phyloP scores from a whole-genome alignment of 2,797 vertebrate species.

The Myotis pilosus region DNA sequence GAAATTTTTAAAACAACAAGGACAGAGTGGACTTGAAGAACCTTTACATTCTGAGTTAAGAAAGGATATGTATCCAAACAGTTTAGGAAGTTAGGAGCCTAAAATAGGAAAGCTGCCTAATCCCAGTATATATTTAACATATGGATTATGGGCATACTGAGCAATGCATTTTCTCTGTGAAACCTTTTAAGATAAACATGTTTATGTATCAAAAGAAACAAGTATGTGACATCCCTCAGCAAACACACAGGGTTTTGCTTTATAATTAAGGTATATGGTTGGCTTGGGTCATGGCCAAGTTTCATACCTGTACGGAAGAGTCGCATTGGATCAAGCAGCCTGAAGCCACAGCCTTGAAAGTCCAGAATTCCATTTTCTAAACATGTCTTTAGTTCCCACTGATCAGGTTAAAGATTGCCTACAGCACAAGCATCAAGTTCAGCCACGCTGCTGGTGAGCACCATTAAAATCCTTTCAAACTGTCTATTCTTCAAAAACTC shows the following conservation, averaged over 20 bases:
- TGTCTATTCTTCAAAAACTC: slow-evolving; percentile 28
- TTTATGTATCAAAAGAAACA: not conserved
- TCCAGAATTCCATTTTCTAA: slow-evolving; percentile 16
- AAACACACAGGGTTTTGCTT: not conserved
- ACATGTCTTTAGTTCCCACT: not conserved
- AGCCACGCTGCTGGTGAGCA: not conserved
- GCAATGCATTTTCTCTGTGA: not conserved
- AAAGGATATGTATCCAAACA: not conserved
- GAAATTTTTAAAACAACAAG: not conserved
- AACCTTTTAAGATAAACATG: not conserved
- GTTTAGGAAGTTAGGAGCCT: not conserved
- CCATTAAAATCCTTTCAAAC: slow-evolving; percentile 46
- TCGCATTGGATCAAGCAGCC: not conserved
- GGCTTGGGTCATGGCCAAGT: not conserved
- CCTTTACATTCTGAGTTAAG: not conserved
- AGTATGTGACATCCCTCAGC: not conserved
- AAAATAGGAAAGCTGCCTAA: not conserved
- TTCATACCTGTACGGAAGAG: not conserved
- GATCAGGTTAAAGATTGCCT: not conserved
- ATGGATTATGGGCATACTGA: not conserved
- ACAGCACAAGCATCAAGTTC: not conserved
- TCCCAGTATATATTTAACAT: not conserved
- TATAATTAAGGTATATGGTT: not conserved
- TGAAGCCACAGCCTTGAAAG: not conserved
- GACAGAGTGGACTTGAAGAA: not conserved